Conservation (phyloP, 2,888 invertebrate species). For the Ypsolopha scabrella region DNA sequence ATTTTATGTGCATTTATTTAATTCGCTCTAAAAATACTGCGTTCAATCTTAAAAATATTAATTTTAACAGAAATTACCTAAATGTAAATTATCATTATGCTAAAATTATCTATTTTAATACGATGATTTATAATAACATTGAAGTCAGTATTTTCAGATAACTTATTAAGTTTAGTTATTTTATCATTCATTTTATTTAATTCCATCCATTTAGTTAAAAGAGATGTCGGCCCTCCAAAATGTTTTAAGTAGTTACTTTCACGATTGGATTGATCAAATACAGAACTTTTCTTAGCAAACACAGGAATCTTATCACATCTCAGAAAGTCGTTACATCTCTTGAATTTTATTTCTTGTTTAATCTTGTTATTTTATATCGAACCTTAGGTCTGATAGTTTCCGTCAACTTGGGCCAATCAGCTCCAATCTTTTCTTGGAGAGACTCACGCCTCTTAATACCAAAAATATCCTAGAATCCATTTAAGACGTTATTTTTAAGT, state of each 20-base stretch:
- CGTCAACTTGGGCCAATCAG: constrained; percentile 83
- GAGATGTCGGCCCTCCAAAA: constrained; percentile 35
- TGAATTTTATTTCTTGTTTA: constrained; percentile 20
- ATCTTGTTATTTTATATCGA: constrained; percentile 61
- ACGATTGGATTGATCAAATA: background rate
- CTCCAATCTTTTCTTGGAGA: constrained; percentile 75
- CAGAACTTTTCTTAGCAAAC: background rate
- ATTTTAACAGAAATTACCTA: background rate
- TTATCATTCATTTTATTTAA: constrained; percentile 40
- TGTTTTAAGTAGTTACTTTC: constrained; percentile 3
- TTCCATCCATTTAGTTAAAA: constrained; percentile 48
- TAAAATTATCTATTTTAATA: no score
- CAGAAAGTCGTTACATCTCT: background rate
- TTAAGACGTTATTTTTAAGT: constrained; percentile 10
- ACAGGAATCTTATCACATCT: background rate
- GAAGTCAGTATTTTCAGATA: constrained; percentile 27
- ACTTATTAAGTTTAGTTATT: constrained; percentile 32
- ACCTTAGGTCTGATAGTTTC: constrained; percentile 76
- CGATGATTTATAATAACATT: no score
- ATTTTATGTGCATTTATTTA: constrained; percentile 55
- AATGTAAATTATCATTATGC: no score
- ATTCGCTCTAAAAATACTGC: constrained; percentile 31
- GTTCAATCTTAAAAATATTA: constrained; percentile 13
- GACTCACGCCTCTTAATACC: constrained; percentile 77
- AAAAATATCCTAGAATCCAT: constrained; percentile 75